phyloP scores from a whole-genome alignment of 2,888 invertebrate genomes.

The Strigamia transsilvanica region DNA sequence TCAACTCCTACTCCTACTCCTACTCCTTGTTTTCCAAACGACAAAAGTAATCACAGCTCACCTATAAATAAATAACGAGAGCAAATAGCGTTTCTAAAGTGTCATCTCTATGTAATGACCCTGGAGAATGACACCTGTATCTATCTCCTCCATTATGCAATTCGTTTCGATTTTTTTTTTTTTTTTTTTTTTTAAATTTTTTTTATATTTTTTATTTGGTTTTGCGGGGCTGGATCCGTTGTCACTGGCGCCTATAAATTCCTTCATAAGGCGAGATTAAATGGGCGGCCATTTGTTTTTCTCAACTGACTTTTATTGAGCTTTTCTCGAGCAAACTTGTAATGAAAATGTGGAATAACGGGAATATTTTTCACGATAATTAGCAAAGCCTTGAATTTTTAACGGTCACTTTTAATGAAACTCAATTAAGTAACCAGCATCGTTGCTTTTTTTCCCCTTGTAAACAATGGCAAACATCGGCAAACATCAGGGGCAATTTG shows the following conservation, averaged over 20 bases:
- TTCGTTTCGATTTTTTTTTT: neutral
- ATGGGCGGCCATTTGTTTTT: conserved; percentile 19
- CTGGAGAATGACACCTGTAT: conserved; percentile 2
- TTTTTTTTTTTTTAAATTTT: no score
- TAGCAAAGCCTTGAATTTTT: conserved; percentile 2
- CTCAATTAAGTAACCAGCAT: neutral
- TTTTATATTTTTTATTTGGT: neutral
- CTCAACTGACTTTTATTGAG: conserved; percentile 22
- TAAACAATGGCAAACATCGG: no score
- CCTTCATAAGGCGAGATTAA: conserved; percentile 54
- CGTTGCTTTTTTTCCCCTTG: neutral
- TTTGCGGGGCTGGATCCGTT: conserved; percentile 2
- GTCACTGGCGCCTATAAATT: conserved; percentile 49
- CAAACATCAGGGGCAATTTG: no score
- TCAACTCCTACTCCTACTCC: no score
- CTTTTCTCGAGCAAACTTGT: conserved; percentile 1
- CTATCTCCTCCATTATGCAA: neutral
- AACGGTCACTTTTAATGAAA: conserved; percentile 16
- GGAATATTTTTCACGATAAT: conserved; percentile 7
- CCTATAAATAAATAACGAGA: neutral
- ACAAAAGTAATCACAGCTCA: conserved; percentile 1
- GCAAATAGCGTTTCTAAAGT: neutral
- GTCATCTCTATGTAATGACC: conserved; percentile 26
- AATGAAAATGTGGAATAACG: conserved; percentile 2
- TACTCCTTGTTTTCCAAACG: neutral